Conservation (phyloP, 2,113 vertebrate genomes). For the Pyrgilauda ruficollis region DNA sequence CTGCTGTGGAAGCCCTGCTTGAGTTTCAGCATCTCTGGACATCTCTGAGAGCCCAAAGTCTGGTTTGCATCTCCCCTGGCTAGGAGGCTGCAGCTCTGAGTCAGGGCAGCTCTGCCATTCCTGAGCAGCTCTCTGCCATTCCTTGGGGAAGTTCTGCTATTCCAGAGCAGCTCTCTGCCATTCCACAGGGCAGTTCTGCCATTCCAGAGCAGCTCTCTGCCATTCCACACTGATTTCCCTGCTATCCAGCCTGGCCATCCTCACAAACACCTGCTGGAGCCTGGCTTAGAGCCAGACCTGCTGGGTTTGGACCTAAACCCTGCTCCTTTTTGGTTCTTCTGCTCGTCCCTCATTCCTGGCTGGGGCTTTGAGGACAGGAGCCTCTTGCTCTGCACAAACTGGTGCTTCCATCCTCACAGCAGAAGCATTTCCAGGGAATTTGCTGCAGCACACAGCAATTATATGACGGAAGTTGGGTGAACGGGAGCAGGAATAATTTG, state of each 20-base stretch:
- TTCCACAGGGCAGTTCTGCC: not conserved
- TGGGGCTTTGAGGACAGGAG: not conserved
- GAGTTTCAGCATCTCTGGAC: not conserved
- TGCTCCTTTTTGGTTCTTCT: not conserved
- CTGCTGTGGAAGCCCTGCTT: not conserved
- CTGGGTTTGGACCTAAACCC: not conserved
- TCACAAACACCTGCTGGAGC: not conserved
- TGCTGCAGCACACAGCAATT: not conserved
- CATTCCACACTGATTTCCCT: not conserved
- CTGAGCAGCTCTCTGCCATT: too few species aligned
- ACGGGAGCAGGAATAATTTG: not conserved
- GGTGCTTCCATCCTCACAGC: not conserved
- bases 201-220: not conserved
- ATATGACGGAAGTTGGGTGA: not conserved
- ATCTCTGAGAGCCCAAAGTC: not conserved
- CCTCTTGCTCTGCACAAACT: not conserved
- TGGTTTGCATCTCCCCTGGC: not conserved
- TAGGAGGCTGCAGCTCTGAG: not conserved
- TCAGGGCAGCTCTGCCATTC: not conserved
- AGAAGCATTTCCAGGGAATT: not conserved
- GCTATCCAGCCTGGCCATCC: not conserved
- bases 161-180: not conserved
- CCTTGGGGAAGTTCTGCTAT: too few species aligned
- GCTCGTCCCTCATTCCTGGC: not conserved
- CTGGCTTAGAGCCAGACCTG: not conserved